These are phyloP conservation scores for Falco rusticolus DNA, from an alignment of 2,797 vertebrate genomes.

Conservation along the genomic window DNA sequence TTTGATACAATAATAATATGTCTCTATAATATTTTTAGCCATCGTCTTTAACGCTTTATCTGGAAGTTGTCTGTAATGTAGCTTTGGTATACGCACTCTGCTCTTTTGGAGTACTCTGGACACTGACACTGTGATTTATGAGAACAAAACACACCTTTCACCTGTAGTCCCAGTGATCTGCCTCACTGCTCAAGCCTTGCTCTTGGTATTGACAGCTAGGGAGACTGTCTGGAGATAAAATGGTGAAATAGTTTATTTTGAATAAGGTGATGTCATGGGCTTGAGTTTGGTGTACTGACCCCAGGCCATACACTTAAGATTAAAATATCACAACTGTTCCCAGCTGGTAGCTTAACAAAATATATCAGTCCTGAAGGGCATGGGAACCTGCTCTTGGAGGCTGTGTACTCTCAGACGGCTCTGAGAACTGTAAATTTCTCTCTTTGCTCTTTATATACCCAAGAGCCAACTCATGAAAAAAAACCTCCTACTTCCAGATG, in stretches of 20 bases:
- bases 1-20: neutral
- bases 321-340: constrained; percentile 6
- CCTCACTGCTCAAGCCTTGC: neutral
- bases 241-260: neutral
- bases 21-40: neutral
- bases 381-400: constrained; percentile 20
- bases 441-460: neutral
- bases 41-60: neutral
- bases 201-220: neutral
- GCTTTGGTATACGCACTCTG: neutral
- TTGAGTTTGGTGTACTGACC: neutral
- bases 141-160: neutral
- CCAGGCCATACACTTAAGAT: neutral
- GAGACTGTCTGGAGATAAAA: neutral
- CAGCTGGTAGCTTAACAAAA: neutral
- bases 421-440: neutral
- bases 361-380: neutral
- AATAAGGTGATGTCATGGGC: neutral
- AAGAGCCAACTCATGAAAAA: neutral
- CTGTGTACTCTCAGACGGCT: neutral
- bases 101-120: neutral
- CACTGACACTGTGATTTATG: neutral
- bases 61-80: neutral
- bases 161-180: neutral
- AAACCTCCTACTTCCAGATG: neutral